Conservation (phyloP, 2,888 invertebrate species). For the Pammene fasciana region DNA sequence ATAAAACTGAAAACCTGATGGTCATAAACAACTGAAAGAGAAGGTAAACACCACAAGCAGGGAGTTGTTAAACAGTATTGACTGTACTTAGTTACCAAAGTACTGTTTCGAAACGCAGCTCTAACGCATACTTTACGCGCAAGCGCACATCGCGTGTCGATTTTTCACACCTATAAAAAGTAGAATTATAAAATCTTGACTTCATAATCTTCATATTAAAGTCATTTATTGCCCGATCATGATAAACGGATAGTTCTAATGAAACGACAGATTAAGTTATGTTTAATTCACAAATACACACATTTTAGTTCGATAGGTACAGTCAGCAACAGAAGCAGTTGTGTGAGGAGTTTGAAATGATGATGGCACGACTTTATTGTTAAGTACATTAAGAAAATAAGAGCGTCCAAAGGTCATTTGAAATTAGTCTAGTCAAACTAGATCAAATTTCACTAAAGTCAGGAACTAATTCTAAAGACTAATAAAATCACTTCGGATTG, state of each 20-base stretch:
- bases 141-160: constrained; percentile 16
- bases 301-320: not conserved
- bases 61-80: not conserved
- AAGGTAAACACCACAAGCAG: too few species aligned
- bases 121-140: constrained; percentile 4
- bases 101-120: not conserved
- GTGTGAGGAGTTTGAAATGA: too few species aligned
- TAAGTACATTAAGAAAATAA: too few species aligned
- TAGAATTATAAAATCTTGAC: not conserved
- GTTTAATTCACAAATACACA: constrained; percentile 7
- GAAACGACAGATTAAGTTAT: not conserved
- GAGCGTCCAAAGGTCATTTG: too few species aligned
- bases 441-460: too few species aligned
- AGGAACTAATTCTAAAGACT: too few species aligned
- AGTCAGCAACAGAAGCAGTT: too few species aligned
- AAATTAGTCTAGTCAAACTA: too few species aligned
- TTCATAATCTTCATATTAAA: not conserved
- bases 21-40: not conserved
- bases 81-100: not conserved
- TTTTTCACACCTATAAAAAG: constrained; percentile 3
- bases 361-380: too few species aligned
- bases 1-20: not conserved
- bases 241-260: not conserved
- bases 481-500: too few species aligned
- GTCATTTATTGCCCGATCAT: not conserved